Conservation (phyloP, 1,140 invertebrate genomes). For the Pseudoatta argentina region DNA sequence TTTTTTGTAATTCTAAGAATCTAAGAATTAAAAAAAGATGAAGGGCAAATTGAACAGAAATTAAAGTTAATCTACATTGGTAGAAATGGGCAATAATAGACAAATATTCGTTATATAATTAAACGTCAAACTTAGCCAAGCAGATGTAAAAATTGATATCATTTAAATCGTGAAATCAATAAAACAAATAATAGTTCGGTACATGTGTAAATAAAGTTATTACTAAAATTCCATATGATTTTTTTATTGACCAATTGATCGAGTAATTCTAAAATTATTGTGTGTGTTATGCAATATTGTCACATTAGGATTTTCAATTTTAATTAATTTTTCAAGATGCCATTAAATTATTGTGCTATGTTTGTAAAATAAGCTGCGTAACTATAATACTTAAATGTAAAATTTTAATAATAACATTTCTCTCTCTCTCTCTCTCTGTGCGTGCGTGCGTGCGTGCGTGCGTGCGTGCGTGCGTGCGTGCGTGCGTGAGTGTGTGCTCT, state of each 20-base stretch:
- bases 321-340: neutral
- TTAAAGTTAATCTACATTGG: neutral
- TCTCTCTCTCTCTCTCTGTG: too few relatives aligned
- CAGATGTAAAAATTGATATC: neutral
- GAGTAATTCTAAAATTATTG: neutral
- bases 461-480: too few relatives aligned
- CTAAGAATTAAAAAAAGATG: too few relatives aligned
- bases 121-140: neutral
- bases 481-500: too few relatives aligned
- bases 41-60: too few relatives aligned
- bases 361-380: neutral
- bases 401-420: constrained; percentile 9
- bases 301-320: neutral
- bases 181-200: neutral
- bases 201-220: neutral
- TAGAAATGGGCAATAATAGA: neutral
- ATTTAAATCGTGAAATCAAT: neutral
- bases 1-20: too few relatives aligned
- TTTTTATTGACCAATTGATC: neutral
- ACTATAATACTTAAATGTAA: neutral
- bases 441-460: too few relatives aligned
- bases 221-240: neutral
- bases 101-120: neutral
- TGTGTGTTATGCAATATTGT: neutral
- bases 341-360: neutral